These are phyloP conservation scores for Solenopsis fugax DNA, from an alignment of 1,140 invertebrate species.

Conservation along the genomic window DNA sequence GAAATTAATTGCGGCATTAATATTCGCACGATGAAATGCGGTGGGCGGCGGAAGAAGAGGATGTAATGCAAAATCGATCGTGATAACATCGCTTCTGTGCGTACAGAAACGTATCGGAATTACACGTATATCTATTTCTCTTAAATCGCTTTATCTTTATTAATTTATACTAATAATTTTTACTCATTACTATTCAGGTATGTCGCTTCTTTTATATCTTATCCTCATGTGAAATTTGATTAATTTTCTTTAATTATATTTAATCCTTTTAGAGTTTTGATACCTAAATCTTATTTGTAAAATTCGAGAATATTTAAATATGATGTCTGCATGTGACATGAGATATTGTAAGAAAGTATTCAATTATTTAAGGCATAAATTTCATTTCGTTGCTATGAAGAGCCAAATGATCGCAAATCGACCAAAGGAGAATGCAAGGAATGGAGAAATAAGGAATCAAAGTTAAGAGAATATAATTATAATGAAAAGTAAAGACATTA, in stretches of 20 bases:
- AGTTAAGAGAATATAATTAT: conserved; percentile 19
- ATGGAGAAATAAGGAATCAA: neutral
- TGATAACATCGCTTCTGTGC: conserved; percentile 12
- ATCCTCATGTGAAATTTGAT: neutral
- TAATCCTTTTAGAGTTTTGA: neutral
- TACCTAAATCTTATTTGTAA: neutral
- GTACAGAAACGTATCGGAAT: conserved; percentile 36
- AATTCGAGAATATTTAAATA: neutral
- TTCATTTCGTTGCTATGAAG: neutral
- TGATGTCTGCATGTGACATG: neutral
- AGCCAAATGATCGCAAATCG: neutral
- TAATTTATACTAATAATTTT: conserved; percentile 4
- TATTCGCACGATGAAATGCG: conserved; percentile 54
- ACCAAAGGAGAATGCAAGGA: neutral
- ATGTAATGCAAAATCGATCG: conserved; percentile 55
- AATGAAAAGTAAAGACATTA: neutral
- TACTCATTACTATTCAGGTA: neutral
- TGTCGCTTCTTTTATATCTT: neutral
- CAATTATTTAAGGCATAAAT: conserved; percentile 5
- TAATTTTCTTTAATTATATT: neutral
- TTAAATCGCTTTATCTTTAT: conserved; percentile 22
- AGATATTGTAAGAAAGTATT: conserved; percentile 9
- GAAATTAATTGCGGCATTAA: conserved; percentile 65
- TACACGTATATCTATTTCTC: neutral
- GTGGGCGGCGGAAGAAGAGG: conserved; percentile 5